phyloP scores from a whole-genome alignment of 2,113 vertebrate species.

The Meles meles region DNA sequence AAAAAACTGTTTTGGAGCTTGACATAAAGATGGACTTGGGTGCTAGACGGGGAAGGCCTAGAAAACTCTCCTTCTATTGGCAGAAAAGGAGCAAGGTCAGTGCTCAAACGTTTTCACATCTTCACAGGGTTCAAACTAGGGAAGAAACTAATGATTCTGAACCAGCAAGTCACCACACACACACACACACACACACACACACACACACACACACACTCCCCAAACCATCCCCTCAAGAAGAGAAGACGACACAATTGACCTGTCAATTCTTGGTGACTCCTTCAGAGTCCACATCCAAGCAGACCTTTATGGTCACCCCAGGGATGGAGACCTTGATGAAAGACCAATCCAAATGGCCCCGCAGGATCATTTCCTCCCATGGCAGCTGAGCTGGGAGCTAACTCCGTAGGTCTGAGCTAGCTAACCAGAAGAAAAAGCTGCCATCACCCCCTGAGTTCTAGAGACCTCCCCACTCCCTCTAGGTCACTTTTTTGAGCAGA shows the following conservation, averaged over 20 bases:
- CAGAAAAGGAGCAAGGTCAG: neutral
- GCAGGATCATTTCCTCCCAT: accelerated
- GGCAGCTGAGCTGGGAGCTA: neutral
- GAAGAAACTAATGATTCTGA: neutral
- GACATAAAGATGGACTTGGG: neutral
- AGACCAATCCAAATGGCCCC: neutral
- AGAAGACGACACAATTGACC: neutral
- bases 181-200: neutral
- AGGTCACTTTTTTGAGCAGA: neutral
- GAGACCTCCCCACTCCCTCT: too few species aligned
- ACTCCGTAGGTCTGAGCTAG: neutral
- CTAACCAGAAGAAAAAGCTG: neutral
- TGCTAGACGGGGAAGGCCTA: neutral
- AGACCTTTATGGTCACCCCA: too few species aligned
- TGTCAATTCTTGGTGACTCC: neutral
- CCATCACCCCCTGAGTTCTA: neutral
- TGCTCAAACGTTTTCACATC: accelerated
- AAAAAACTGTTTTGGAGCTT: neutral
- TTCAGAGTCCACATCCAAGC: neutral
- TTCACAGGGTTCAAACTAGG: neutral
- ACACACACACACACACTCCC: too few species aligned
- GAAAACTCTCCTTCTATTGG: neutral
- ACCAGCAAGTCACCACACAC: neutral
- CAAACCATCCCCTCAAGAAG: neutral
- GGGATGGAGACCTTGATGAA: neutral